Conservation (phyloP, 2,113 vertebrate species). For the Odocoileus virginianus region DNA sequence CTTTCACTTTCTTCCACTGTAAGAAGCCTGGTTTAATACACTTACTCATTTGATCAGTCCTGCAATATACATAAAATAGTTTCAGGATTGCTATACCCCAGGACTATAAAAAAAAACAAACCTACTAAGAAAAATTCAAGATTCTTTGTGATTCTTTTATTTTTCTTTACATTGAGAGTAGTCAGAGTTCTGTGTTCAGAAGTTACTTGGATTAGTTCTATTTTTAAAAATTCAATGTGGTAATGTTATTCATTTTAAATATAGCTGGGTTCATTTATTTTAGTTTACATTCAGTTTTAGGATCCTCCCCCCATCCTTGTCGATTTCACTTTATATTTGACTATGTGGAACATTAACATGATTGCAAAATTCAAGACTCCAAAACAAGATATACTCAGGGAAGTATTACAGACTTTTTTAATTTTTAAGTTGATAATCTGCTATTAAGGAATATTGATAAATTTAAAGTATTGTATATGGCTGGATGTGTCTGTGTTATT, state of each 20-base stretch:
- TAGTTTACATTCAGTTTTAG: slow-evolving; percentile 10
- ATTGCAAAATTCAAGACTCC: background rate
- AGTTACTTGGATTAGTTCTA: background rate
- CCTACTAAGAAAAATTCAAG: slow-evolving; percentile 1
- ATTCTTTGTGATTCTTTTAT: background rate
- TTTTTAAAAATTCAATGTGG: background rate
- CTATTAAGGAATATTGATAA: background rate
- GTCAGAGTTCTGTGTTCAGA: background rate
- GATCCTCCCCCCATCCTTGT: background rate
- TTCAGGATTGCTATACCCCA: background rate
- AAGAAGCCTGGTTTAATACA: background rate
- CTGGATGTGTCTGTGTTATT: background rate
- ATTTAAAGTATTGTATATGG: background rate
- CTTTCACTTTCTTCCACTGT: background rate
- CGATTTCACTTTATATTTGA: background rate
- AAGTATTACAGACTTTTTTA: background rate
- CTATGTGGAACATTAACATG: background rate
- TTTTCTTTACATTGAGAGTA: background rate
- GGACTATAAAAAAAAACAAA: background rate
- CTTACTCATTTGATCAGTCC: background rate
- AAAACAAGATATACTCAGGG: background rate
- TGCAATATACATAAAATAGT: background rate
- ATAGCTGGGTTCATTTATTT: slow-evolving; percentile 24
- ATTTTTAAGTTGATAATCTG: background rate
- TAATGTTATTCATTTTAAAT: slow-evolving; percentile 33